Conservation (phyloP, 2,888 invertebrate species). For the Scaptomyza caliginosa region DNA sequence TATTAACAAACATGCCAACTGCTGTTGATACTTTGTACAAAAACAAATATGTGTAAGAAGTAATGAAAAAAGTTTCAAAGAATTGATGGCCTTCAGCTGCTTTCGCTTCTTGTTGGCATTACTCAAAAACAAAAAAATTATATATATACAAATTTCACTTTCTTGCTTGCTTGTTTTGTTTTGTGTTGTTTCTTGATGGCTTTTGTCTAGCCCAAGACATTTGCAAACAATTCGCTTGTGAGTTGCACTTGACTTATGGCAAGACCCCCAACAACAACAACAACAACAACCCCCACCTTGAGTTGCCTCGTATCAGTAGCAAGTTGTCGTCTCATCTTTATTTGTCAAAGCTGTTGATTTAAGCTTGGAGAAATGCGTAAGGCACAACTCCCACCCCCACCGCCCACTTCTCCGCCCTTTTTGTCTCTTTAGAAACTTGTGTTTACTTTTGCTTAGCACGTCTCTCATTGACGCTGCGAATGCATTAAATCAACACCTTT, state of each 20-base stretch:
- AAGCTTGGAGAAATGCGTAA: conserved; percentile 29
- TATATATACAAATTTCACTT: conserved; percentile 60
- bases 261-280: conserved; percentile 32
- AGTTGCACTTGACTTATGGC: conserved; percentile 66
- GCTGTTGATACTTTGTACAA: too few relatives aligned
- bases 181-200: conserved; percentile 14
- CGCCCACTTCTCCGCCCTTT: too few relatives aligned
- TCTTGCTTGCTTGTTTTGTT: conserved; percentile 35
- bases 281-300: conserved; percentile 40
- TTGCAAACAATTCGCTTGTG: conserved; percentile 30
- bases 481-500: conserved; percentile 58
- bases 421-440: conserved; percentile 21
- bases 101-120: conserved; percentile 18
- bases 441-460: conserved; percentile 52
- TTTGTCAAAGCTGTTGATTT: conserved; percentile 41
- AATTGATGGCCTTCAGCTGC: conserved; percentile 41
- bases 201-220: conserved; percentile 47
- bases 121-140: conserved; percentile 33
- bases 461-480: conserved; percentile 16
- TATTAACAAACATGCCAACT: background rate
- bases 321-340: conserved; percentile 42
- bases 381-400: background rate
- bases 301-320: conserved; percentile 48
- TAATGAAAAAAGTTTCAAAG: conserved; percentile 1
- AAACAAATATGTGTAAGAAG: too few relatives aligned